Conservation (phyloP, 1,140 invertebrate species). For the Thalassaphorura encarpata region DNA sequence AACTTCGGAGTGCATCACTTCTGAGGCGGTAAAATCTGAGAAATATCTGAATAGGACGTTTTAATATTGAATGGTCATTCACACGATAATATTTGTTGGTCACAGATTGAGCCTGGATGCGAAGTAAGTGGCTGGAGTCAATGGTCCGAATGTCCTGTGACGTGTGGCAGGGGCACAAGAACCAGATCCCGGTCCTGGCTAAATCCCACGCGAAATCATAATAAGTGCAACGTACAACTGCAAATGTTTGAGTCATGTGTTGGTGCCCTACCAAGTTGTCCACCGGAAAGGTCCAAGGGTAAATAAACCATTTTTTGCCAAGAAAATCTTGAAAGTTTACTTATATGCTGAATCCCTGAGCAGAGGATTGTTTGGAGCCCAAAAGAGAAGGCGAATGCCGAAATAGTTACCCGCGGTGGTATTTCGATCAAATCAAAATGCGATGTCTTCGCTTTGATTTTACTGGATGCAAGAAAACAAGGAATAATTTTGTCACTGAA, state of each 20-base stretch:
- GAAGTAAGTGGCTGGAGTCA: conserved; percentile 36
- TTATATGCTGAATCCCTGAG: conserved; percentile 19
- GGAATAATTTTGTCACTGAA: conserved; percentile 72
- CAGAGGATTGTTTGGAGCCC: conserved; percentile 65
- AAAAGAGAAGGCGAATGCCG: conserved; percentile 67
- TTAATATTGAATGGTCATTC: neutral
- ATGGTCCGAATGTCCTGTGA: conserved; percentile 40
- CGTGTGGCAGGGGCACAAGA: conserved; percentile 40
- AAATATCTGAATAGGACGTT: neutral
- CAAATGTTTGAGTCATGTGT: conserved; percentile 36
- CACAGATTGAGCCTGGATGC: conserved; percentile 33
- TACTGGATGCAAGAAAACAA: conserved; percentile 79
- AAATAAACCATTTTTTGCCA: neutral
- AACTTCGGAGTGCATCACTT: neutral
- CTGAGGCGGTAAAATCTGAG: neutral
- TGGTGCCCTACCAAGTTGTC: conserved; percentile 12
- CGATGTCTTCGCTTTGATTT: conserved; percentile 74
- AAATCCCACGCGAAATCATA: conserved; percentile 7
- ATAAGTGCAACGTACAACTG: conserved; percentile 35
- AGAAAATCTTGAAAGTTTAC: neutral
- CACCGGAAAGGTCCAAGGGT: conserved; percentile 5
- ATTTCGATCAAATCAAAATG: conserved; percentile 58
- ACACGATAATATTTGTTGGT: neutral
- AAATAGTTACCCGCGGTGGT: conserved; percentile 69
- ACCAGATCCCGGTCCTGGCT: conserved; percentile 37